phyloP scores from a whole-genome alignment of 2,797 vertebrate genomes.

The Poecilia gillii region DNA sequence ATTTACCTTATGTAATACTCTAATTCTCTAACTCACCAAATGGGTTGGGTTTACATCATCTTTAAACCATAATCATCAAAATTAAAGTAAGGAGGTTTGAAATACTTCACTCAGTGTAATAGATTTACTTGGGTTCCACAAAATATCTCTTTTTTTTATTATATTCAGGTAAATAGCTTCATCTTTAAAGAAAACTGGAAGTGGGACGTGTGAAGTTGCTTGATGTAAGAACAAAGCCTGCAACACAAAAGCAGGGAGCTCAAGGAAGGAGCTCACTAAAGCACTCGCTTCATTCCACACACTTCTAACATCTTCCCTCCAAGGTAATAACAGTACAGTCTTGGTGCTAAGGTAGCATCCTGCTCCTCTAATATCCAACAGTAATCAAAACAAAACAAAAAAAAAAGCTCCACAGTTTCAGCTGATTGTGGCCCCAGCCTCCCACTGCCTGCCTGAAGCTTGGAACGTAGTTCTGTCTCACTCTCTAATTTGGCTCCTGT shows the following conservation, averaged over 20 bases:
- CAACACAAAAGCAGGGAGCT: slow-evolving; percentile 27
- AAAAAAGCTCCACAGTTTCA: slow-evolving; percentile 62
- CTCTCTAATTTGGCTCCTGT: slow-evolving; percentile 77
- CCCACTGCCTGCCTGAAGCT: slow-evolving; percentile 32
- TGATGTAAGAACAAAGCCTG: slow-evolving; percentile 29
- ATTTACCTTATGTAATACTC: neutral
- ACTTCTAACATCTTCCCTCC: slow-evolving; percentile 33
- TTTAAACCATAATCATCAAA: neutral
- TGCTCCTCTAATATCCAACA: slow-evolving; percentile 56
- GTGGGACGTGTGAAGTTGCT: slow-evolving; percentile 19
- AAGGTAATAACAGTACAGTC: slow-evolving; percentile 56
- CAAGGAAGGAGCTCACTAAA: slow-evolving; percentile 46
- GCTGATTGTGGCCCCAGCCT: slow-evolving; percentile 50
- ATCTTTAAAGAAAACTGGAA: slow-evolving; percentile 28
- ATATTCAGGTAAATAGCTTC: slow-evolving; percentile 16
- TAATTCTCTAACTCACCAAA: neutral
- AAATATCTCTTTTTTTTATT: neutral
- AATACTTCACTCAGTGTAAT: neutral
- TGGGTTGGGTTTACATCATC: neutral
- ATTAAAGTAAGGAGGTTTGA: neutral
- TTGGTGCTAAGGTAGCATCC: slow-evolving; percentile 41
- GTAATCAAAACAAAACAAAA: slow-evolving; percentile 65
- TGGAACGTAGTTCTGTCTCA: slow-evolving; percentile 40
- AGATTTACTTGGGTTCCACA: neutral
- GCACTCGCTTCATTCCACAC: slow-evolving; percentile 57